A percentile compares a stretch with the other conserved stretches of the same genome.
These are phyloP conservation scores for Sander lucioperca DNA, from an alignment of 2,113 vertebrate species.

Conservation along the genomic window DNA sequence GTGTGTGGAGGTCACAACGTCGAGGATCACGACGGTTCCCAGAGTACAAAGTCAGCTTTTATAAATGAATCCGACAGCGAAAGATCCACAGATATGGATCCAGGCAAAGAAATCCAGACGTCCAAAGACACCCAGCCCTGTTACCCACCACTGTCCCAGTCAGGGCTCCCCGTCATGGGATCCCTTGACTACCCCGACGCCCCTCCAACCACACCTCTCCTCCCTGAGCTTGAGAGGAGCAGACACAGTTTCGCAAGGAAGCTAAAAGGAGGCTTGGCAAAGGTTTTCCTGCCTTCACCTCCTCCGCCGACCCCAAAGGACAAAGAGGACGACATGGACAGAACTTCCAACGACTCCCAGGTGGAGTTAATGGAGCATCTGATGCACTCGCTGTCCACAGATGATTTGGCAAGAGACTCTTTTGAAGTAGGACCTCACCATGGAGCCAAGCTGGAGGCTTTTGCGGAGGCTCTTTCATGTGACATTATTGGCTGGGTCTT, in stretches of 20 bases:
- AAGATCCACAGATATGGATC: background rate
- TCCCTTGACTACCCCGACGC: constrained; percentile 86
- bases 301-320: constrained; percentile 84
- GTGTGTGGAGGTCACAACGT: background rate
- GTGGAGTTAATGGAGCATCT: constrained; percentile 75
- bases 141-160: constrained; percentile 44
- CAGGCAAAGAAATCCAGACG: background rate
- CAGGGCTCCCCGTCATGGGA: constrained; percentile 64
- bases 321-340: background rate
- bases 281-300: constrained; percentile 82
- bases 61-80: background rate
- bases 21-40: background rate
- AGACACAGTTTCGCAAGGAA: constrained; percentile 80
- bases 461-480: constrained; percentile 68
- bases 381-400: constrained; percentile 74
- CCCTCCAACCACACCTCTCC: constrained; percentile 82
- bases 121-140: background rate
- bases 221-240: constrained; percentile 77
- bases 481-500: constrained; percentile 62
- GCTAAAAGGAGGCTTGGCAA: constrained; percentile 83
- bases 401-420: constrained; percentile 8
- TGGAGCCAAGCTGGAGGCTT: constrained; percentile 48
- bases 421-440: background rate
- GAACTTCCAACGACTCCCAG: constrained; percentile 2
- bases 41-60: background rate